A percentile compares a stretch with the other conserved stretches of the same genome.
Evolutionary conservation across 2,888 invertebrate genomes (phyloP).

Genomic region (Conops quadrifasciatus): DNA sequence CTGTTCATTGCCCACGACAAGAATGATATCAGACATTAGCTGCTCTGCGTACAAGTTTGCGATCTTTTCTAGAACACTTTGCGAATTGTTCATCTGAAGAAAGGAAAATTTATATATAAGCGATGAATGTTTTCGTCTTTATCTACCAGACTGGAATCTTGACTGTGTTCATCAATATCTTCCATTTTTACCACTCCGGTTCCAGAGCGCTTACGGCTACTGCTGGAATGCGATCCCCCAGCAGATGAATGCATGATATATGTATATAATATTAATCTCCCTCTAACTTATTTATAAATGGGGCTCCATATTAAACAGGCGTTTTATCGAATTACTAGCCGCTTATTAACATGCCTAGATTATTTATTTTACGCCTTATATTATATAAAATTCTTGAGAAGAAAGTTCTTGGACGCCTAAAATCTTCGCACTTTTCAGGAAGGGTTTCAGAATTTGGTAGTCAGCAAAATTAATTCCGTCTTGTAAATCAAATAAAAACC

Average conservation of each 20-base stretch:
- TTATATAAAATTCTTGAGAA: no score
- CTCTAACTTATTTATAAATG: background rate
- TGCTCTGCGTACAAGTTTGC: constrained; percentile 84
- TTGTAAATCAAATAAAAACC: no score
- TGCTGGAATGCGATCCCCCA: background rate
- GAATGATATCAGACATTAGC: constrained; percentile 87
- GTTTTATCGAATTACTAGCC: no score
- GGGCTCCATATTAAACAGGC: no score
- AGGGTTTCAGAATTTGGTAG: no score
- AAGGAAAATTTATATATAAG: background rate
- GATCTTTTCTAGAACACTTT: constrained; percentile 81
- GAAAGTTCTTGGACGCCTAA: no score
- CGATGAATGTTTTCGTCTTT: background rate
- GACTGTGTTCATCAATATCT: constrained; percentile 45
- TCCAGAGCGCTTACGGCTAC: background rate
- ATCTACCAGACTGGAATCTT: constrained; percentile 48
- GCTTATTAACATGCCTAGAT: no score
- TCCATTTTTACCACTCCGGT: constrained; percentile 38
- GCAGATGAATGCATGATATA: constrained; percentile 1
- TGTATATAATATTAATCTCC: background rate
- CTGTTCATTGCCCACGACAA: constrained; percentile 82
- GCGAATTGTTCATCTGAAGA: constrained; percentile 78
- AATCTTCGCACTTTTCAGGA: no score
- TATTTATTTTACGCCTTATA: no score
- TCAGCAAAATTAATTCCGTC: no score